Evolutionary conservation across 2,888 invertebrate species (phyloP), one percentile per base, ranked within the genome.

Genomic region (Pammene fasciana): DNA sequence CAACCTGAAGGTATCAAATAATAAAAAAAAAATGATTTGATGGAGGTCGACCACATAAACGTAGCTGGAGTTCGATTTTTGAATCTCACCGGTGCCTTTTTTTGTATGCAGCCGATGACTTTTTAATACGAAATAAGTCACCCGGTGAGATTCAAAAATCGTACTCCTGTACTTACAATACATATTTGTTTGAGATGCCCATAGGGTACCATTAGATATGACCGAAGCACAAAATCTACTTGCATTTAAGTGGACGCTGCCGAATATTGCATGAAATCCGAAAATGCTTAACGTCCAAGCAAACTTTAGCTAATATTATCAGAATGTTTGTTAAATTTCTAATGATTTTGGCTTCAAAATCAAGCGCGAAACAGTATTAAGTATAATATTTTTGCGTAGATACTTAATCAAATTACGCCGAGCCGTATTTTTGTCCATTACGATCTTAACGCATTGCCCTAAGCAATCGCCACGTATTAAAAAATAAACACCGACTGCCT

Each of bases 401-500:
- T n/a, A n/a, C n/a, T 73, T 72, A 74, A 55, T 70, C 72, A 75
- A 73, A 73, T 72, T 74, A 75, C 71, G 75, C 76, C 73, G 68
- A 68, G 62, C 62, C 48, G 11, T 68, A 46, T 73, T 75, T 75
- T 72, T 75, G 71, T 73, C 72, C 72, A 71, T 76, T 72, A 72
- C 72, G 73, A 72, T 73, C 70, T 73, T 68, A 74, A 74, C 75
- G 75, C 73, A 72, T 73, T 75, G 64, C 71, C 48, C 54, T 61
- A 71, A 64, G 59, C 70, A 70, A 66, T 45, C 65, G 43, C 72
- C 75, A 74, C 75, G 71, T 66, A 75, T 74, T 76, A 76, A 77
- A 79, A 75, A 73, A 71, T 75, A 71, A 77, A 74, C 73, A 73
- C 77, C 78, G 77, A 75, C 78, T 70, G 72, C 71, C 65, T 60